phyloP scores from a whole-genome alignment of 2,113 vertebrate species.

The Paradoxurus hermaphroditus region DNA sequence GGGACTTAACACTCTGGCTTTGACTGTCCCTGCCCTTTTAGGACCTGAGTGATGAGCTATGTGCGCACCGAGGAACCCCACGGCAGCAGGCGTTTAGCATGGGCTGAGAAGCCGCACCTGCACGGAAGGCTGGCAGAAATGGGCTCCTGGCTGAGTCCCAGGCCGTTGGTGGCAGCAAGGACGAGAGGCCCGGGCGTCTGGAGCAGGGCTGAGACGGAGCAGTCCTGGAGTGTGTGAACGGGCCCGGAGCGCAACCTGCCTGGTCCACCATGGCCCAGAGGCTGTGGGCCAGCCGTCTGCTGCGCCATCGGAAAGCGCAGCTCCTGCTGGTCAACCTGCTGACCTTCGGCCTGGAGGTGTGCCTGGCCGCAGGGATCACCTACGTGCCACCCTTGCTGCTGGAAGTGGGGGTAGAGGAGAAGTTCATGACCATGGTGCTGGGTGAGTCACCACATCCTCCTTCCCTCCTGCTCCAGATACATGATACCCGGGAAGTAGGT shows the following conservation, averaged over 20 bases:
- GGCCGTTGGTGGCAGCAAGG: neutral
- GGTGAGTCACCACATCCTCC: slow-evolving; percentile 77
- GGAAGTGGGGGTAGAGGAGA: slow-evolving; percentile 90
- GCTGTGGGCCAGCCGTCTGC: slow-evolving; percentile 64
- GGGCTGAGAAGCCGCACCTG: neutral
- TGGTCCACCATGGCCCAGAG: slow-evolving; percentile 61
- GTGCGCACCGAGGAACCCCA: neutral
- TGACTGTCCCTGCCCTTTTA: slow-evolving; percentile 15
- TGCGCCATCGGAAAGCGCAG: slow-evolving; percentile 80
- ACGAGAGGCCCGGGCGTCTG: neutral
- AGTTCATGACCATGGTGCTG: slow-evolving; percentile 94
- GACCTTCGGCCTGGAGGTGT: slow-evolving; percentile 92
- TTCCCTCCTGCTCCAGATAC: neutral
- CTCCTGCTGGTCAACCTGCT: slow-evolving; percentile 89
- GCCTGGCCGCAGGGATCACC: slow-evolving; percentile 90
- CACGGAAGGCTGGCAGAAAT: neutral
- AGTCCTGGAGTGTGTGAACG: neutral
- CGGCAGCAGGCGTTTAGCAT: neutral
- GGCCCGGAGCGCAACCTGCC: neutral
- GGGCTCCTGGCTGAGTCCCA: slow-evolving; percentile 14
- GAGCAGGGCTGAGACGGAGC: neutral
- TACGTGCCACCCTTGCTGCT: slow-evolving; percentile 90
- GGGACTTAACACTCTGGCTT: neutral
- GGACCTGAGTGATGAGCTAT: neutral
- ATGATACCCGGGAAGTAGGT: neutral